phyloP scores from a whole-genome alignment of 2,888 invertebrate genomes.

The Euzetes globulus region DNA sequence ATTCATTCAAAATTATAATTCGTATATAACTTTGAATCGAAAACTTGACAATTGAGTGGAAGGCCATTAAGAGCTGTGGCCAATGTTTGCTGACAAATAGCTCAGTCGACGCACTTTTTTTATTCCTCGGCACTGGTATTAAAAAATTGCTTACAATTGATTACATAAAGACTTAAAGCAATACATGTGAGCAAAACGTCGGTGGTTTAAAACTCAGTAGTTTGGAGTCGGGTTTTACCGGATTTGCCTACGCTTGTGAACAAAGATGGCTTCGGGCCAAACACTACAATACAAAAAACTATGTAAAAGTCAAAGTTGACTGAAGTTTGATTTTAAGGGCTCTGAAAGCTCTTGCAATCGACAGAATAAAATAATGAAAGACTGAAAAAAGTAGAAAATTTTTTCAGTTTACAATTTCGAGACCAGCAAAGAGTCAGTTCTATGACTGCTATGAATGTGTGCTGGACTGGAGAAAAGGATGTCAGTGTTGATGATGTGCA shows the following conservation, averaged over 20 bases:
- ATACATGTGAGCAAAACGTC: constrained; percentile 26
- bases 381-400: neutral
- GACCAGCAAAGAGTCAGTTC: neutral
- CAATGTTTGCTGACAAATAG: constrained; percentile 28
- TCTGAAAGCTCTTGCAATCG: neutral
- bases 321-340: constrained; percentile 2
- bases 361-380: neutral
- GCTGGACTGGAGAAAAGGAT: constrained; percentile 10
- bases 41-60: neutral
- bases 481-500: constrained; percentile 25
- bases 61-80: neutral
- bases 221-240: constrained; percentile 19
- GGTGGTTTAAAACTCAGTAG: constrained; percentile 22
- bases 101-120: neutral
- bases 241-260: constrained; percentile 30
- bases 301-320: constrained; percentile 23
- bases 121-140: neutral
- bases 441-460: neutral
- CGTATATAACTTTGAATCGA: neutral
- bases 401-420: neutral
- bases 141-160: constrained; percentile 18
- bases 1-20: no score
- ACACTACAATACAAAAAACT: constrained; percentile 6
- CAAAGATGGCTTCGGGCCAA: constrained; percentile 25
- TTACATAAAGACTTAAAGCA: constrained; percentile 25